These are phyloP conservation scores for Drosophila meridiana DNA, from an alignment of 2,888 invertebrate species.

Conservation along the genomic window DNA sequence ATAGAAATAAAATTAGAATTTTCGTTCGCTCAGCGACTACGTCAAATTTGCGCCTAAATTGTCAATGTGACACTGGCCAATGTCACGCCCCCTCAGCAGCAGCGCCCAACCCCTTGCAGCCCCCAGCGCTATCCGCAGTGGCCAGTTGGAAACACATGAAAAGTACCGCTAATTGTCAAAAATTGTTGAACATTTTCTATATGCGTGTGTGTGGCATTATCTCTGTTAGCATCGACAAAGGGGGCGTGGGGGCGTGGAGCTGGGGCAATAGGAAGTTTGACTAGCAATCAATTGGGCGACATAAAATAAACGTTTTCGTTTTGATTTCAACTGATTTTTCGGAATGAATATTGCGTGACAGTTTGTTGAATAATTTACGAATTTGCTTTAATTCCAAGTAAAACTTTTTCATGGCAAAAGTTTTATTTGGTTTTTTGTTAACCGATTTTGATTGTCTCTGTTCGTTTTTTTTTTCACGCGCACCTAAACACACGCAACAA, in stretches of 20 bases:
- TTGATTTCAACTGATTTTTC: slow-evolving; percentile 62
- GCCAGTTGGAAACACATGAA: slow-evolving; percentile 58
- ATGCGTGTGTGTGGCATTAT: slow-evolving; percentile 61
- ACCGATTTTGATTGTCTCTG: slow-evolving; percentile 20
- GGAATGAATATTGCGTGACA: slow-evolving; percentile 74
- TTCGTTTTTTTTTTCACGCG: slow-evolving; percentile 69
- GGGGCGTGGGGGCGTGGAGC: not conserved
- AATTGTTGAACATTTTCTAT: slow-evolving; percentile 73
- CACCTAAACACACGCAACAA: slow-evolving; percentile 80
- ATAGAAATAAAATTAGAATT: slow-evolving; percentile 36
- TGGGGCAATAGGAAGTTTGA: not conserved
- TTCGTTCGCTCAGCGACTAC: slow-evolving; percentile 30
- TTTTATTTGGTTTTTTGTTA: slow-evolving; percentile 11
- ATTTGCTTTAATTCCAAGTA: slow-evolving; percentile 44
- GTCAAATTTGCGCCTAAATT: slow-evolving; percentile 79
- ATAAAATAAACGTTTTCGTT: slow-evolving; percentile 61
- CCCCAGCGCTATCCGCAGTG: not conserved
- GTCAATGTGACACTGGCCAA: slow-evolving; percentile 66
- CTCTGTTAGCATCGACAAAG: slow-evolving; percentile 14
- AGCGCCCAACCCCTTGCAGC: not conserved
- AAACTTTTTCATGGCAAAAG: slow-evolving; percentile 44
- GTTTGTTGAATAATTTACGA: slow-evolving; percentile 81
- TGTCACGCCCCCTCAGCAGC: slow-evolving; percentile 24
- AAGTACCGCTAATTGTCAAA: slow-evolving; percentile 81
- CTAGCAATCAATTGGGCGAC: slow-evolving; percentile 67